Base-by-base conservation (phyloP, 1,140 invertebrate species). In the Trichonephila clavipes region DNA sequence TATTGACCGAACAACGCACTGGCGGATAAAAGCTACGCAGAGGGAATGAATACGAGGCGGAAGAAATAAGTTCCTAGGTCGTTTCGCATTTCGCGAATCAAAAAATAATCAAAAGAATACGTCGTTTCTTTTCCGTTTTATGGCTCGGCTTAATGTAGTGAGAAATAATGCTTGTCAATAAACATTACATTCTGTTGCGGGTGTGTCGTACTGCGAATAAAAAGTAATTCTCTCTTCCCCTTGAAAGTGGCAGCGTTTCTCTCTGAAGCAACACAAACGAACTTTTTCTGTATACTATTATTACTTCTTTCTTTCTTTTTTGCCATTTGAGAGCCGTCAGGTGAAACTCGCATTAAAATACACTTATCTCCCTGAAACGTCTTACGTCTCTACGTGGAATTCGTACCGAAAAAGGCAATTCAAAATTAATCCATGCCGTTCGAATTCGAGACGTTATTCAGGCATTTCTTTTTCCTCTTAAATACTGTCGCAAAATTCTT, bases 81-180 rank as follows among this genome's bases (percentile, higher is more conserved):
- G 44, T 88, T 77, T 69, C 40, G 88, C 66, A 40, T 89, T 69
- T 28, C 86, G 59, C 16, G 62, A 88, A 88, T 58, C 61, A 88
- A 62, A 88, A 62, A 88, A 40, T 34, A 64, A 87, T 34, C 19
- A 88, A 40, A 88, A 88, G 12, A 62, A 58, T 44, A 64, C 59
- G 62, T 88, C 86, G 59, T 44, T 64, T 88, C 28, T 58, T 59
- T 85, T 59, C 12, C 51, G n/a, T 64, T 88, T 88, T 88, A 64
- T 40, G 59, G 28, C 44, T 28, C 64, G 64, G 66, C 44, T 77
- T 72, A 89, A 89, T 89, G 88, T 89, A 77, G 40, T 89, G 69
- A 69, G 88, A 77, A 89, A 89, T 69, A 89, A 77, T 89, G 69
- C 88, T 69, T 89, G 66, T 89, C 88, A 89, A 89, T 89, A 89